A percentile compares a stretch with the other conserved stretches of the same genome.
Conservation (phyloP, 2,797 vertebrate genomes). For the Alfaro cultratus region DNA sequence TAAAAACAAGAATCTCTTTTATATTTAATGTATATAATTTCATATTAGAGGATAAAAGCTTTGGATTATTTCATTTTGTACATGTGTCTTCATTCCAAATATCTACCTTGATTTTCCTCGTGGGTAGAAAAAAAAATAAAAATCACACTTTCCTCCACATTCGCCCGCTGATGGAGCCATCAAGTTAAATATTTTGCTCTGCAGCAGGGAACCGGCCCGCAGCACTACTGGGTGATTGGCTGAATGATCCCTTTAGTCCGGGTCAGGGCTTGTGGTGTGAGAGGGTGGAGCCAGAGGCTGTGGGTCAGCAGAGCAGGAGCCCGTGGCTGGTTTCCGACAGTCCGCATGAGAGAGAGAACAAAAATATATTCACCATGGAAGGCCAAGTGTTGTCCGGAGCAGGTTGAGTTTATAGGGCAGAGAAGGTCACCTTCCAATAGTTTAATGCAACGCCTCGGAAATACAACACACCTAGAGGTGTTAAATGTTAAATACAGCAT, state of each 20-base stretch:
- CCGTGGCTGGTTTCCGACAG: not conserved
- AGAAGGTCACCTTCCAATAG: constrained; percentile 38
- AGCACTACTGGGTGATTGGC: constrained; percentile 16
- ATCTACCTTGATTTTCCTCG: not conserved
- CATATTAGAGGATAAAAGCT: not conserved
- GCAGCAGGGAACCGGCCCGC: not conserved
- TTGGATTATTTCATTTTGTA: not conserved
- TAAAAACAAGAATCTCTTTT: not conserved
- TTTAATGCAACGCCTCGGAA: not conserved
- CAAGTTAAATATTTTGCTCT: not conserved
- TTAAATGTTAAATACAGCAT: not conserved
- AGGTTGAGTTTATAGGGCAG: constrained; percentile 30
- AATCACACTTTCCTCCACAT: not conserved
- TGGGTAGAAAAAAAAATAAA: not conserved
- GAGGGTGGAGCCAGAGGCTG: not conserved
- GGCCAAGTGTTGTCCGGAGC: constrained; percentile 23
- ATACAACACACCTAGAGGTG: not conserved
- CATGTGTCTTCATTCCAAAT: not conserved
- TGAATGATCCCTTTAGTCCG: constrained; percentile 6
- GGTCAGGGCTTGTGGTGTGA: constrained; percentile 10
- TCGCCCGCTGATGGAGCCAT: not conserved
- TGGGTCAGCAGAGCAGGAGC: constrained; percentile 18
- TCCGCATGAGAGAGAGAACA: not conserved
- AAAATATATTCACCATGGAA: constrained; percentile 11
- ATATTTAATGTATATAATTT: not conserved